phyloP scores from a whole-genome alignment of 1,140 invertebrate genomes.

The Conus betulinus region DNA sequence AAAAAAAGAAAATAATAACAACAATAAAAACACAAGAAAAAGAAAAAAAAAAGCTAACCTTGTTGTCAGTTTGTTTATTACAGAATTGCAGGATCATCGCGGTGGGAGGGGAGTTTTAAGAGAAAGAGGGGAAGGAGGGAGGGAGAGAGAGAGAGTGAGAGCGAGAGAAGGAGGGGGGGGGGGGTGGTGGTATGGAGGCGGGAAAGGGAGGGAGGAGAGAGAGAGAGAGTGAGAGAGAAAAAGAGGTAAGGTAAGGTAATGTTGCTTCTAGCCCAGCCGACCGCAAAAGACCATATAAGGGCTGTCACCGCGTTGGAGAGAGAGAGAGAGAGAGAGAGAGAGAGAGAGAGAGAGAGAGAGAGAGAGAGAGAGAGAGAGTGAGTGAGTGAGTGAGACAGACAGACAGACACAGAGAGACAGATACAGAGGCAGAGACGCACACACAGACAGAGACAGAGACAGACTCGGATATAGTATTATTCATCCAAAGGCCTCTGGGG shows the following conservation, averaged over 20 bases:
- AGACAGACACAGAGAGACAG: neutral
- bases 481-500: too few relatives aligned
- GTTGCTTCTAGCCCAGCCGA: too few relatives aligned
- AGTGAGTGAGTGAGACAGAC: neutral
- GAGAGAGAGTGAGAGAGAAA: constrained; percentile 11
- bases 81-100: neutral
- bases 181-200: neutral
- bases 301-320: neutral
- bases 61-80: neutral
- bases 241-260: neutral
- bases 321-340: constrained; percentile 13
- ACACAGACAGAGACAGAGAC: neutral
- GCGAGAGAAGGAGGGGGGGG: neutral
- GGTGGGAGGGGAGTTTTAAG: neutral
- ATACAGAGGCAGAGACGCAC: neutral
- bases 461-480: too few relatives aligned
- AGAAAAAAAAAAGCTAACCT: neutral
- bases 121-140: neutral
- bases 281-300: too few relatives aligned
- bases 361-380: constrained; percentile 2
- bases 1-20: too few relatives aligned
- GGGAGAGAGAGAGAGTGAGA: neutral
- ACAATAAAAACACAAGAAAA: too few relatives aligned
- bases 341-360: too few relatives aligned
- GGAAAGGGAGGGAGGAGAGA: neutral